Evolutionary conservation across 1,140 invertebrate species (phyloP).

Genomic region (Saccostrea glomerata): DNA sequence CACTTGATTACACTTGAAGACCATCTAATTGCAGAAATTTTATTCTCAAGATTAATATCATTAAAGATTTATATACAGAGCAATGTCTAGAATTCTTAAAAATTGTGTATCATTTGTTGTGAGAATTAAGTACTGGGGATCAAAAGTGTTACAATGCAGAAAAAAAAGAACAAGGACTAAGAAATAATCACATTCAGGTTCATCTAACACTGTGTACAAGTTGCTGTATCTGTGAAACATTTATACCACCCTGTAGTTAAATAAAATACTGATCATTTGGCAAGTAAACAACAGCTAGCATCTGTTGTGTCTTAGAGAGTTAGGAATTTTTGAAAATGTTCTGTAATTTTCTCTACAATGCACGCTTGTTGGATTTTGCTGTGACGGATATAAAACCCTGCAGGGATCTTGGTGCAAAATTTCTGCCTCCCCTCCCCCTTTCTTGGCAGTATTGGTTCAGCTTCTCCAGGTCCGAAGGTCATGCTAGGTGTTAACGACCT

Average conservation of each 20-base stretch:
- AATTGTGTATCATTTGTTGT: too few species aligned
- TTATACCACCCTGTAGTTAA: conserved; percentile 23
- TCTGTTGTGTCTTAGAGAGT: neutral
- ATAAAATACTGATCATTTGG: neutral
- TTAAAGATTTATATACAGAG: too few species aligned
- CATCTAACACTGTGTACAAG: too few species aligned
- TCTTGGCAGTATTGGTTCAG: neutral
- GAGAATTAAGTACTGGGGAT: too few species aligned
- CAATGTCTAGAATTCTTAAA: too few species aligned
- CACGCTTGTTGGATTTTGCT: neutral
- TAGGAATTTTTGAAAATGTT: conserved; percentile 15
- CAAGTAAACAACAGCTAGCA: neutral
- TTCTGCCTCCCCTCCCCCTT: neutral
- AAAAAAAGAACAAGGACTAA: too few species aligned
- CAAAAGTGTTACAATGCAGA: too few species aligned
- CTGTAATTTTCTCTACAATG: neutral
- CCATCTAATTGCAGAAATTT: too few species aligned
- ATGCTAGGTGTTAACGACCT: conserved; percentile 19
- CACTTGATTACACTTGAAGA: too few species aligned
- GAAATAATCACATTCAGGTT: too few species aligned
- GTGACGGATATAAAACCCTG: too few species aligned
- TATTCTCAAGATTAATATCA: too few species aligned
- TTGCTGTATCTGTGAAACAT: neutral
- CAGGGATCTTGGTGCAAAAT: neutral
- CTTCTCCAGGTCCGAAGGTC: neutral